A percentile compares a stretch with the other conserved stretches of the same genome.
Conservation (phyloP, 2,888 invertebrate genomes). For the Euclidia mi region DNA sequence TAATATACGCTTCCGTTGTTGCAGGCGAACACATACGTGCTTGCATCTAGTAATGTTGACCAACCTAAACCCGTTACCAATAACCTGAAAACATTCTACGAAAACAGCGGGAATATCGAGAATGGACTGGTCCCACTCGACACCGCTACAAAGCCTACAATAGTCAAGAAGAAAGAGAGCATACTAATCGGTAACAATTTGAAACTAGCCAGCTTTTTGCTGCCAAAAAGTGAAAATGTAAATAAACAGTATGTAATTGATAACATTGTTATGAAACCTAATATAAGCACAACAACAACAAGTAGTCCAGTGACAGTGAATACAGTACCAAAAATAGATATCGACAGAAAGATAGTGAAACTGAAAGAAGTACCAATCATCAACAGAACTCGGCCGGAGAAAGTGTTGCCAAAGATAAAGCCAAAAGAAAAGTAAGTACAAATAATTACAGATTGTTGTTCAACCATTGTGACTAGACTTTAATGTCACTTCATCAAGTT, state of each 20-base stretch:
- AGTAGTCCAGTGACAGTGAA: constrained; percentile 54
- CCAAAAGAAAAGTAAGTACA: constrained; percentile 83
- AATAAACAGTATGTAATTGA: constrained; percentile 68
- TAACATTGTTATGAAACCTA: constrained; percentile 72
- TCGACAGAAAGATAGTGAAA: constrained; percentile 81
- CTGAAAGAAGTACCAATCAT: constrained; percentile 73
- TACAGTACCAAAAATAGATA: constrained; percentile 73
- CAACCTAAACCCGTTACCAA: constrained; percentile 75
- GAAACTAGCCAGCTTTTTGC: constrained; percentile 80
- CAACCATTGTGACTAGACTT: too few relatives aligned
- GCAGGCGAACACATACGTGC: constrained; percentile 77
- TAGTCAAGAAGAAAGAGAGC: constrained; percentile 71
- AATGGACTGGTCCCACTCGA: constrained; percentile 67
- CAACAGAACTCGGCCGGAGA: constrained; percentile 62
- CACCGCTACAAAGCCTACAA: constrained; percentile 64
- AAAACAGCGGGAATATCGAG: constrained; percentile 86
- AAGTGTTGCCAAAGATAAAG: constrained; percentile 81
- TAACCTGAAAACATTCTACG: constrained; percentile 86
- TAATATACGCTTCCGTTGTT: constrained; percentile 53
- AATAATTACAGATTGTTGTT: background rate
- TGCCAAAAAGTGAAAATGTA: constrained; percentile 74
- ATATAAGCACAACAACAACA: constrained; percentile 58
- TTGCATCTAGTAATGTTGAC: constrained; percentile 69
- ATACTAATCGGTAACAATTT: constrained; percentile 78
- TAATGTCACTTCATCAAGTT: too few relatives aligned